These are phyloP conservation scores for Cephus spinipes DNA, from an alignment of 2,888 invertebrate species.

Conservation along the genomic window DNA sequence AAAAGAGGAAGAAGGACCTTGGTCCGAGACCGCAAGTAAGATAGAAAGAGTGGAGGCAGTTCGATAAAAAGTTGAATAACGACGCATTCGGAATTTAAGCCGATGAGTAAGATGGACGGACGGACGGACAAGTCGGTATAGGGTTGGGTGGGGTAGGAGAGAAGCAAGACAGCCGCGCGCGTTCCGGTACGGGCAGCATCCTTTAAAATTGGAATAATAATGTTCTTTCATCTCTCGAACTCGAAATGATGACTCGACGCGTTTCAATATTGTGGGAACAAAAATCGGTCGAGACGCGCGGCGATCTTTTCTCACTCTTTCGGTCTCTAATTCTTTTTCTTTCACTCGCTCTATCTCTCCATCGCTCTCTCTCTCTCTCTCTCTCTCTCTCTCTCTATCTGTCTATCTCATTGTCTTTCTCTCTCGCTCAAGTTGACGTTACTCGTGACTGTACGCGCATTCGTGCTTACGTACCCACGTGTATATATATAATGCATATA, in stretches of 20 bases:
- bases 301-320: constrained; percentile 11
- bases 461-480: no score
- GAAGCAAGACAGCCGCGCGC: constrained; percentile 16
- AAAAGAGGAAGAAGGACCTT: constrained; percentile 9
- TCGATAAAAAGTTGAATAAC: constrained; percentile 57
- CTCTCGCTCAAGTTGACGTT: not conserved
- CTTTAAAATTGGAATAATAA: constrained; percentile 66
- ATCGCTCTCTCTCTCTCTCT: constrained; percentile 25
- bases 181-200: constrained; percentile 35
- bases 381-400: constrained; percentile 28
- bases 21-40: not conserved
- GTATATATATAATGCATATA: no score
- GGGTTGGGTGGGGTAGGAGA: constrained; percentile 17
- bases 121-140: constrained; percentile 11
- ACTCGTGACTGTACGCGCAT: no score
- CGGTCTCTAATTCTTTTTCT: constrained; percentile 29
- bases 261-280: constrained; percentile 65
- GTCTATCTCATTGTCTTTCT: constrained; percentile 15
- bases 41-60: constrained; percentile 17
- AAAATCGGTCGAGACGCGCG: constrained; percentile 33
- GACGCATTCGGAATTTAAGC: constrained; percentile 56
- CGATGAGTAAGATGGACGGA: constrained; percentile 50
- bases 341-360: constrained; percentile 12
- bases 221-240: constrained; percentile 61
- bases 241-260: constrained; percentile 64